Base-by-base conservation (phyloP, 2,113 vertebrate species). In the Notarius lentiginosus region DNA sequence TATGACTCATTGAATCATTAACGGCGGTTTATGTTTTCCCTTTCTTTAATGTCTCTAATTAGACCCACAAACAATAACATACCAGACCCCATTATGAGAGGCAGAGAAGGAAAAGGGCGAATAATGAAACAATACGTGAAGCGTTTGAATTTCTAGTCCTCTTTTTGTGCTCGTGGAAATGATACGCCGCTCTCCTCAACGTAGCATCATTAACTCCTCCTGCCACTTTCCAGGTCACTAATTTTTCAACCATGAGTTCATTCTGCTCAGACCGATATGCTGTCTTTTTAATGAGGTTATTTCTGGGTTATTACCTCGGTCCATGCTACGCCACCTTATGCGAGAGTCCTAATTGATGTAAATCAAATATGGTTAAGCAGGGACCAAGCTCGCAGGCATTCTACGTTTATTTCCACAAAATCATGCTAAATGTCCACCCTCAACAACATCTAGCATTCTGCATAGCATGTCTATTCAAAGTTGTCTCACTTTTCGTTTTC, bases 271-370 rank as follows among this genome's bases (percentile, higher is more conserved):
- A 97, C 97, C 94, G 96, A 96, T 96, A 93, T 95, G 96, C 97
- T 97, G 97, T 97, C 97, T 97, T 95, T 97, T 96, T 98, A 99
- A 99, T 97, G 96, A 99, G 97, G 97, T 99, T 99, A 99, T 99
- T 99, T 99, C 98, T 98, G 98, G 97, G 97, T 99, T 98, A 99
- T 99, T 99, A 99, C 96, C 96, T 97, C 97, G 87, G 95, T 95
- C 97, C 95, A 95, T 96, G 96, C 96, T 97, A 96, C 95, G 96
- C 95, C 97, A 97, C 96, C 97, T 98, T 97, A 96, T 96, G 96
- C 94, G 95, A 96, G 95, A 93, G 94, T 94, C 93, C 94, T 97
- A 98, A 98, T 96, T 97, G 97, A 98, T 97, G 97, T 97, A 97
- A 98, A 98, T 99, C 97, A 98, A 97, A 97, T 96, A 96, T 93